Evolutionary conservation across 2,888 invertebrate species (phyloP).

Genomic region (Cyaniris semiargus): DNA sequence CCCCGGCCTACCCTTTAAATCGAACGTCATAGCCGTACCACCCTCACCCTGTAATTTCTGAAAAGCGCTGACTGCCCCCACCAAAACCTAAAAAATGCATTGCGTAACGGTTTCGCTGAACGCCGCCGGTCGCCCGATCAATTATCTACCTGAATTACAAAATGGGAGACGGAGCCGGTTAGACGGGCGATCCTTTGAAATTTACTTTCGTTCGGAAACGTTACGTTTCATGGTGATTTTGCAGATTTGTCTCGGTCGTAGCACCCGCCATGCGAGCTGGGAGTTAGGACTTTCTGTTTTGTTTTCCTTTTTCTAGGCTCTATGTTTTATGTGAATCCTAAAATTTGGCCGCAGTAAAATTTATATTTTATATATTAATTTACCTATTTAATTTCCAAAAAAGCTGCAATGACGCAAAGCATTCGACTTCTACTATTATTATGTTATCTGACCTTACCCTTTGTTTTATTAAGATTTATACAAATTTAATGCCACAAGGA

Average conservation of each 20-base stretch:
- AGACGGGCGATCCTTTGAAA: constrained; percentile 42
- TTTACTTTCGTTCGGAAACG: constrained; percentile 35
- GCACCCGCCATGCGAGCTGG: not conserved
- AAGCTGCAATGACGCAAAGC: not conserved
- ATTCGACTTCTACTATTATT: not conserved
- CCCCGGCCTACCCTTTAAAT: constrained; percentile 74
- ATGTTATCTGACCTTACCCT: not conserved
- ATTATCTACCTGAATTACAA: constrained; percentile 67
- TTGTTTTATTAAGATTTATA: constrained; percentile 21
- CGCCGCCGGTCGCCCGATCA: constrained; percentile 72
- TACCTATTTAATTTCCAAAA: not conserved
- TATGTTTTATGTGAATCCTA: not conserved
- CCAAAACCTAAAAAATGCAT: constrained; percentile 79
- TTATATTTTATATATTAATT: not conserved
- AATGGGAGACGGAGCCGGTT: constrained; percentile 51
- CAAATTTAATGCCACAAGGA: not conserved
- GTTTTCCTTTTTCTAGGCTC: not conserved
- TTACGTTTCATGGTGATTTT: constrained; percentile 35
- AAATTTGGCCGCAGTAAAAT: not conserved
- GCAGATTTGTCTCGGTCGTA: constrained; percentile 15
- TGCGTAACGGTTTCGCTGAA: constrained; percentile 78
- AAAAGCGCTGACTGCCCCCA: constrained; percentile 76
- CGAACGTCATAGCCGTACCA: constrained; percentile 78
- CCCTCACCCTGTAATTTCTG: constrained; percentile 69
- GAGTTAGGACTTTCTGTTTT: not conserved